phyloP scores from a whole-genome alignment of 2,113 vertebrate species.

The Myiozetetes cayanensis region DNA sequence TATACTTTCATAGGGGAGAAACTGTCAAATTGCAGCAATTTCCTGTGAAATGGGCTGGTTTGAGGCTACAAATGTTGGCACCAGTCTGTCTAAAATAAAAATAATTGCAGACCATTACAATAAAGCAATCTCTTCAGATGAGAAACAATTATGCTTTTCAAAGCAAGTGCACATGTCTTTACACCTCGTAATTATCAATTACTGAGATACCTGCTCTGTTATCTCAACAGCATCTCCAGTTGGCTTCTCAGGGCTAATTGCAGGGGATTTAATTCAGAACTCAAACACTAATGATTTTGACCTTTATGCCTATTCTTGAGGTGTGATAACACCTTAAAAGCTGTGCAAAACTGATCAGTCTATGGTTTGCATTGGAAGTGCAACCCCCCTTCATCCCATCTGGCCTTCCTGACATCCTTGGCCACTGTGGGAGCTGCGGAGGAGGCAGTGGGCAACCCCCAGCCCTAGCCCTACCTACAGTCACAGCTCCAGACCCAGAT shows the following conservation, averaged over 20 bases:
- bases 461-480: background rate
- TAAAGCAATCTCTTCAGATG: slow-evolving; percentile 17
- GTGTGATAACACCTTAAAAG: background rate
- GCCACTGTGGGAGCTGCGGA: background rate
- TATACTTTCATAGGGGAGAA: background rate
- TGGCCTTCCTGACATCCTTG: background rate
- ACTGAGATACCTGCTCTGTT: slow-evolving; percentile 45
- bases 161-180: slow-evolving; percentile 14
- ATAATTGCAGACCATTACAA: slow-evolving; percentile 51
- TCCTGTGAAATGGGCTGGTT: background rate
- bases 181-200: slow-evolving; percentile 61
- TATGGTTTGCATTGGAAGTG: background rate
- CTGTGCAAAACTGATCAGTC: background rate
- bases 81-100: slow-evolving; percentile 22
- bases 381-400: background rate
- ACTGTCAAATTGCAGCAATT: background rate
- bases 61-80: slow-evolving; percentile 17
- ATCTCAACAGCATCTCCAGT: slow-evolving; percentile 58
- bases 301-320: slow-evolving; percentile 24
- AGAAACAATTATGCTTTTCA: slow-evolving; percentile 58
- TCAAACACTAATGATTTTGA: slow-evolving; percentile 46
- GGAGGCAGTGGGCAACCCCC: background rate
- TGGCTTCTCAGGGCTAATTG: slow-evolving; percentile 56
- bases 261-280: slow-evolving; percentile 39
- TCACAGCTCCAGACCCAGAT: background rate